phyloP scores from a whole-genome alignment of 1,140 invertebrate genomes.

The Caenorhabditis elegans region DNA sequence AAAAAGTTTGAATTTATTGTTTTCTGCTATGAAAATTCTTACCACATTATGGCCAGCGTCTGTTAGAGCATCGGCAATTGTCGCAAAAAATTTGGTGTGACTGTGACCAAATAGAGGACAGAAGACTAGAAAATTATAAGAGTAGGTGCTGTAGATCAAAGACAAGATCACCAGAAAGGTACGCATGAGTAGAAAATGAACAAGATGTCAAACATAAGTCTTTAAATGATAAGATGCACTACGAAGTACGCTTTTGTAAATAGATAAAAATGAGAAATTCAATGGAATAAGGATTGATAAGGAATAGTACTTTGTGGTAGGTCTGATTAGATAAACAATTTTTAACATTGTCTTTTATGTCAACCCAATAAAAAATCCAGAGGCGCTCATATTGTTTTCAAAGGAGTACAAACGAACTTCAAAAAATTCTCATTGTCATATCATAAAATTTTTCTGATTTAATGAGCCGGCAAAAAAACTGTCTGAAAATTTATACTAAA shows the following conservation, averaged over 20 bases:
- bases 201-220: background rate
- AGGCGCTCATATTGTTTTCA: too few species aligned
- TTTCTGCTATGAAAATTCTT: background rate
- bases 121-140: background rate
- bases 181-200: background rate
- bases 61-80: background rate
- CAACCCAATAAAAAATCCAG: too few species aligned
- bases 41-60: conserved; percentile 15
- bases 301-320: background rate
- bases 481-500: too few species aligned
- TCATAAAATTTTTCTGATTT: too few species aligned
- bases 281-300: background rate
- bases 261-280: background rate
- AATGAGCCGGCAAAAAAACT: too few species aligned
- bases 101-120: conserved; percentile 5
- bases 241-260: background rate
- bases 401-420: too few species aligned
- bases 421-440: too few species aligned
- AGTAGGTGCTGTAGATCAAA: background rate
- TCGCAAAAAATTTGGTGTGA: background rate
- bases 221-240: conserved; percentile 12
- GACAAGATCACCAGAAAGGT: background rate
- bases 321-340: background rate
- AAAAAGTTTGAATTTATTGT: background rate
- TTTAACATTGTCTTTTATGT: too few species aligned